Percentiles rank a stretch among this genome's conserved stretches.
phyloP scores from a whole-genome alignment of 2,113 vertebrate species.

The Ciconia boyciana region DNA sequence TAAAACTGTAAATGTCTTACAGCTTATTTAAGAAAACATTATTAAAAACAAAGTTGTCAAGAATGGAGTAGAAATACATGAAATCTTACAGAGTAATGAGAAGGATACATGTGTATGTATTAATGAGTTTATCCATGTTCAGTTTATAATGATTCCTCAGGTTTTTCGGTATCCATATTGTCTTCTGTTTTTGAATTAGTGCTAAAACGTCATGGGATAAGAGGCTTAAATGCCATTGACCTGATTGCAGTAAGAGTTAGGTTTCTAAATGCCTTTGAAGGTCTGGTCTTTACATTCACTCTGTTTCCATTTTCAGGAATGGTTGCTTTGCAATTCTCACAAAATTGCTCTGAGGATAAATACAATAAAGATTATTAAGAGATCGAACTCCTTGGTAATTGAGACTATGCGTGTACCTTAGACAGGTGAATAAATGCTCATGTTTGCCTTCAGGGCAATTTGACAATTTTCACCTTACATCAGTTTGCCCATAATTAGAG shows the following conservation, averaged over 20 bases:
- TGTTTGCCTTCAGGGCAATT: neutral
- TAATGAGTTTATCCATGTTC: neutral
- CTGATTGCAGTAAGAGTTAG: neutral
- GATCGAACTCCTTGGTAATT: neutral
- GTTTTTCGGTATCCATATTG: neutral
- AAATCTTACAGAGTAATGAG: neutral
- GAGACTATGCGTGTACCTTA: neutral
- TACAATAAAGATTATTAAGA: neutral
- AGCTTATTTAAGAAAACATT: neutral
- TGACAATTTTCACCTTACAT: constrained; percentile 23
- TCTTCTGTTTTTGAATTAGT: neutral
- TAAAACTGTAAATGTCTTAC: neutral
- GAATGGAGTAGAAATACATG: neutral
- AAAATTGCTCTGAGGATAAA: neutral
- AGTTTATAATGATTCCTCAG: neutral
- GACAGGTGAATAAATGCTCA: neutral
- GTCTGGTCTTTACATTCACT: neutral
- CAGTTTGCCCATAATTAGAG: neutral
- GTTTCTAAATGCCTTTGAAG: neutral
- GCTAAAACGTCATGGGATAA: neutral
- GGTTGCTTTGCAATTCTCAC: neutral
- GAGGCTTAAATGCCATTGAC: neutral
- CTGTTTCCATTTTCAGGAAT: neutral
- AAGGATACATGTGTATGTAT: neutral
- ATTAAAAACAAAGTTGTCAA: neutral